Percentiles rank a stretch among this genome's conserved stretches.
Evolutionary conservation across 1,140 invertebrate species (phyloP).

Genomic region (Drosophila lowei): DNA sequence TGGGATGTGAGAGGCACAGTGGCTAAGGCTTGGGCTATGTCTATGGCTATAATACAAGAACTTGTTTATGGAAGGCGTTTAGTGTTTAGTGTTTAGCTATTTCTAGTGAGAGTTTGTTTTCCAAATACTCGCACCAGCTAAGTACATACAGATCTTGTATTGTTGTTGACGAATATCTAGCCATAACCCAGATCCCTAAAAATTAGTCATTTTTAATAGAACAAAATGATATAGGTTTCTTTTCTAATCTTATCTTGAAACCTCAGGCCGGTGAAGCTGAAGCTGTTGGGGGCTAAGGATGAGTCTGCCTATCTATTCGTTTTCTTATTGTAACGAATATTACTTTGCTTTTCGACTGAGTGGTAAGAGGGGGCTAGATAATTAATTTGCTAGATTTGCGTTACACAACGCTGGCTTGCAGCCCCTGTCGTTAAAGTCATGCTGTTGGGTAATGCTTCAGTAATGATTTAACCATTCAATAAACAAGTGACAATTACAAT

Average conservation of each 20-base stretch:
- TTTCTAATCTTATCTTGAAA: too few species aligned
- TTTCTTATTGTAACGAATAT: too few species aligned
- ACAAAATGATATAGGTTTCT: neutral
- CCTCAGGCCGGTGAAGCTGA: too few species aligned
- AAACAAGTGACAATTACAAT: neutral
- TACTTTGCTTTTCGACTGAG: too few species aligned
- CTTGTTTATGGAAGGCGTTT: slow-evolving; percentile 35
- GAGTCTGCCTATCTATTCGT: too few species aligned
- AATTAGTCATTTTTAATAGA: neutral
- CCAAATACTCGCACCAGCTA: slow-evolving; percentile 9
- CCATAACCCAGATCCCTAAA: too few species aligned
- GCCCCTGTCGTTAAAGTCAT: slow-evolving; percentile 23
- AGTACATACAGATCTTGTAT: slow-evolving; percentile 7
- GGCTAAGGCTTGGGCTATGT: neutral
- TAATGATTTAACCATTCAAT: neutral
- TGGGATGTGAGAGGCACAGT: slow-evolving; percentile 1
- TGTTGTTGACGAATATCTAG: too few species aligned
- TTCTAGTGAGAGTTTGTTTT: slow-evolving; percentile 16
- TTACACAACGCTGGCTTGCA: neutral
- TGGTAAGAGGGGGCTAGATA: neutral
- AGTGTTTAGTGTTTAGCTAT: neutral
- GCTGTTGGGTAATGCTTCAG: slow-evolving; percentile 23
- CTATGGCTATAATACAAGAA: slow-evolving; percentile 23
- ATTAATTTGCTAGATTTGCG: slow-evolving; percentile 1
- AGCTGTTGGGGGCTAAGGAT: too few species aligned